Base-by-base conservation (phyloP, 1,140 invertebrate genomes). In the Trinorchestia longiramus region DNA sequence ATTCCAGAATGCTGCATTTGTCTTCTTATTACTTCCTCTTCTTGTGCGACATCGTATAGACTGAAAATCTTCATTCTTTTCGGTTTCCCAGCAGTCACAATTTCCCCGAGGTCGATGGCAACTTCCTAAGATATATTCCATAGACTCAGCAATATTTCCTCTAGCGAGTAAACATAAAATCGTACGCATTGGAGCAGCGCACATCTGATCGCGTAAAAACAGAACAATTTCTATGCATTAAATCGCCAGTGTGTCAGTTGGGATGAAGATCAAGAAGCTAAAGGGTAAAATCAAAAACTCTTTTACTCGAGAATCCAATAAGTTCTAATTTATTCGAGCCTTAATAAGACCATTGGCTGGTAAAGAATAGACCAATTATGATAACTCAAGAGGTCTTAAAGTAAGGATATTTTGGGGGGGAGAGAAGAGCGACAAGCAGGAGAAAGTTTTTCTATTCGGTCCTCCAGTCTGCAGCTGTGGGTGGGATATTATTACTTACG, bases 361-460 rank as follows among this genome's bases (percentile, higher is more conserved):
- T 77, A 77, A 77, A 36, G 62, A 77, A 77, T 77, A 23, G 28
- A 28, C 62, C 28, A 77, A 1, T 77, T 77, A 77, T 23, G 62
- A 77, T 77, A 28, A 77, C 62, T 77, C 62, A 77, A 77, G 62
- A 77, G 62, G 62, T 77, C 62, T 77, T 77, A 77, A 77, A 77
- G 62, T 36, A 36, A 77, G 28, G 28, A 11, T 23, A 11, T 77
- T 77, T 77, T 36, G 1, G 11, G 15, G 62, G 8, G 1, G 62
- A 77, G n/a, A n/a, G 11, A 77, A 36, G 62, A 77, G 28, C 62
- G 62, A 36, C 62, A 36, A 28, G 62, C 62, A 3, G 28, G 3
- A 28, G 62, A 77, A 77, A 77, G 11, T 23, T 77, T 77, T 77
- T 77, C 3, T 77, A 36, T 77, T 36, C 28, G 62, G 11, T 36